Evolutionary conservation across 2,797 vertebrate species (phyloP).

Genomic region (Sebastes alutus): DNA sequence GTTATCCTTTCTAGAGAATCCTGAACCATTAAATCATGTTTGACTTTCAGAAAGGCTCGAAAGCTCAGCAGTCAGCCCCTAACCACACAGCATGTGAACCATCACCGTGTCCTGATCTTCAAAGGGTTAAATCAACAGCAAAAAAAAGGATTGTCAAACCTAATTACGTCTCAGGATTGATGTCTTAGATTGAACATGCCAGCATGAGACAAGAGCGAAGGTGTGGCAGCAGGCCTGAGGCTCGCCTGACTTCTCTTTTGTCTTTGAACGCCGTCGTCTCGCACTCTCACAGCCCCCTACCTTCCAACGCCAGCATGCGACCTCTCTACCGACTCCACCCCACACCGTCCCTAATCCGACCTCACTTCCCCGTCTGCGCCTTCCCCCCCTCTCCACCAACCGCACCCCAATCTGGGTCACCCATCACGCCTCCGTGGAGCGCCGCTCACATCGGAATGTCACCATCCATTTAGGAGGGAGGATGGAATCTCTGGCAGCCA

Average conservation of each 20-base stretch:
- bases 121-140: conserved; percentile 46
- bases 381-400: not conserved
- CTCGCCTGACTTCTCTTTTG: not conserved
- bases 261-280: not conserved
- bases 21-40: not conserved
- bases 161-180: conserved; percentile 8
- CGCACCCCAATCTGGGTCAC: conserved; percentile 74
- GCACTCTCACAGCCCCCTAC: not conserved
- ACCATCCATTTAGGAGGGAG: conserved; percentile 72
- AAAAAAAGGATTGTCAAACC: conserved; percentile 31
- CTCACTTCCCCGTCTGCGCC: conserved; percentile 25
- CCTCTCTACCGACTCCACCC: conserved; percentile 5
- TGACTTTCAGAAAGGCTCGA: not conserved
- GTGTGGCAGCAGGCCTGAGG: conserved; percentile 26
- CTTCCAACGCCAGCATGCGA: conserved; percentile 11
- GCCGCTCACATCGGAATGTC: conserved; percentile 69
- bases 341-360: conserved; percentile 54
- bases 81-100: not conserved
- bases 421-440: conserved; percentile 63
- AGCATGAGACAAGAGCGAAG: conserved; percentile 3
- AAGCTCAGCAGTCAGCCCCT: not conserved
- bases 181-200: not conserved
- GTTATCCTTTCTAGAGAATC: not conserved
- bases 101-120: not conserved
- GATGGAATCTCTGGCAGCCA: conserved; percentile 61